Base-by-base conservation (phyloP, 2,797 vertebrate genomes). In the Parauchenoglanis ngamensis region DNA sequence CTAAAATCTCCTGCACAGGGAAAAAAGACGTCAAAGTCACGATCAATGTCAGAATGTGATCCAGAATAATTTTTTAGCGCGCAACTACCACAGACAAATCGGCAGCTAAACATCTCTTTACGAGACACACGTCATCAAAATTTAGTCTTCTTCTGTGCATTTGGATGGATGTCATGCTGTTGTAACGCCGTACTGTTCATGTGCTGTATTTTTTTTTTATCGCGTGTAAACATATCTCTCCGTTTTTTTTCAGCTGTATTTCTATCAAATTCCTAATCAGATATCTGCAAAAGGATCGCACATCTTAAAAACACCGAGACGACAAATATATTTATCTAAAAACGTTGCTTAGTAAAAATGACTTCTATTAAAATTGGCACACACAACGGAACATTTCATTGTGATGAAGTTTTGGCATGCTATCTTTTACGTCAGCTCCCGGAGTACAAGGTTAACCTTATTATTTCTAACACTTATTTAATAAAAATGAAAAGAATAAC, bases 301-400 rank as follows among this genome's bases (percentile, higher is more conserved):
- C 13, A 10, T 72, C 12, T 35, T 79, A 21, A 35, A 35, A 79
- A 35, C 10, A 35, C 54, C 23, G 11, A 35, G 54, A 1, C 17
- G 3, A 44, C 83, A 10, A 10, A 65, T 83, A 73, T 35, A 67
- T 61, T 83, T 13, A 31, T 59, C 52, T 28, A 65, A 67, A 46
- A 44, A 23, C 25, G 2, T 11, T 21, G 63, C 21, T 56, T 21
- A 54, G 15, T 49, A 85, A 77, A 63, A 28, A 88, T 88, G 87
- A 2, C 70, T 83, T 28, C 25, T 75, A 70, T 77, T 83, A 92
- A 49, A 76, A 98, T 99, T 73, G 98, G 97, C 0, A 99, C 98
- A 2, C 98, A 99, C 89, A 96, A 97, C 13, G 98, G 98, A 13
- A 97, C 95, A 0, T 99, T 99, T 91, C 98, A 99, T 87, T 99